These are phyloP conservation scores for Pyrochroa serraticornis DNA, from an alignment of 2,888 invertebrate genomes.

Conservation along the genomic window DNA sequence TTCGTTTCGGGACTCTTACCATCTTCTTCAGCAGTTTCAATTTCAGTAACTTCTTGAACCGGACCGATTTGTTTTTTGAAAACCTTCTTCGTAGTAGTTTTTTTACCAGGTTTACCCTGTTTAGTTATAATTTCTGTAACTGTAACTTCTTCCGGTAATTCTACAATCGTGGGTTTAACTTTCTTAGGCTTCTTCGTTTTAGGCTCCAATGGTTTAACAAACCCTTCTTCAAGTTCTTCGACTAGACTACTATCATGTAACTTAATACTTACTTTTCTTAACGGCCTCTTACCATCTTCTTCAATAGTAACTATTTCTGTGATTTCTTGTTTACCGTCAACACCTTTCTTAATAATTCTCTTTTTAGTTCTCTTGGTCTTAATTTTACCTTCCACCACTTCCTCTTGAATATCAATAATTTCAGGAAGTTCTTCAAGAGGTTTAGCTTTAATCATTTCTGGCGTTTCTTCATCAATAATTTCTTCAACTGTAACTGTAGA, in stretches of 20 bases:
- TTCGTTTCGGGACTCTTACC: constrained; percentile 51
- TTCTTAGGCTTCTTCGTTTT: constrained; percentile 34
- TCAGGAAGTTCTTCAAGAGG: constrained; percentile 38
- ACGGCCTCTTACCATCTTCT: constrained; percentile 31
- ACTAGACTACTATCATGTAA: constrained; percentile 25
- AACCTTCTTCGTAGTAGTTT: constrained; percentile 45
- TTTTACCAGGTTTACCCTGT: constrained; percentile 38
- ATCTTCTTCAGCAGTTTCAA: constrained; percentile 60
- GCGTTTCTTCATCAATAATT: constrained; percentile 36
- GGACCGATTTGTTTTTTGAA: constrained; percentile 49
- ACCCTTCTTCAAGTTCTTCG: constrained; percentile 24
- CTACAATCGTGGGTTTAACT: constrained; percentile 37
- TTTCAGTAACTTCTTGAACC: constrained; percentile 51
- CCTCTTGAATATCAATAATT: constrained; percentile 36
- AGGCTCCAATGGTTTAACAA: constrained; percentile 32
- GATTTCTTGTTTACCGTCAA: constrained; percentile 36
- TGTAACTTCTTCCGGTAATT: constrained; percentile 44
- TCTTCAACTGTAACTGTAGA: constrained; percentile 45
- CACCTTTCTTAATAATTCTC: constrained; percentile 52
- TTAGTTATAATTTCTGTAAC: constrained; percentile 37
- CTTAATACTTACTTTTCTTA: constrained; percentile 26
- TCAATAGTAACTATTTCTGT: constrained; percentile 37
- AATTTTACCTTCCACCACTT: constrained; percentile 28
- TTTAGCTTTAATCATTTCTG: constrained; percentile 32
- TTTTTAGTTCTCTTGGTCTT: constrained; percentile 51